Evolutionary conservation across 2,113 vertebrate genomes (phyloP), one percentile per base, ranked within the genome.

Genomic region (Hemiscyllium ocellatum): DNA sequence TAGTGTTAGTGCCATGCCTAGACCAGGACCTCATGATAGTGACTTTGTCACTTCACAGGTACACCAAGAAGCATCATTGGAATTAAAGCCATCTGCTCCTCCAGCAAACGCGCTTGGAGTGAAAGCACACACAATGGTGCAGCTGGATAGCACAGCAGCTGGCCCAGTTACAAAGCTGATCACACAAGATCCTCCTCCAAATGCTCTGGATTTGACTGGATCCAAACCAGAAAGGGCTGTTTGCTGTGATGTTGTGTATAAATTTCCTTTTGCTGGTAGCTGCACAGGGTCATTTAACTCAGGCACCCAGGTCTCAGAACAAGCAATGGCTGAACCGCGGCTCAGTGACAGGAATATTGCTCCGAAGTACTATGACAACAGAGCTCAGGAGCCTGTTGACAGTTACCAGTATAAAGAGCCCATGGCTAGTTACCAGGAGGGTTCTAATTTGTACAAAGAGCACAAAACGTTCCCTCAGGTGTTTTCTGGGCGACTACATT

Each of bases 181-280:
- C 96, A 99, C 98, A 96, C 97, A 97, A 96, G 98, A 99, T 91
- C 97, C 98, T 0, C 97, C 97, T 0, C 86, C 98, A 96, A 98
- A 98, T 0, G 98, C 99, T 50, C 97, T 99, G 97, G 99, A 99
- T 97, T 98, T 99, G 94, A 99, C 99, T 0, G 98, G 99, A 0
- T 97, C 99, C 95, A 98, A 99, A 97, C 96, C 98, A 0, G 99
- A 99, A 96, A 99, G 98, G 97, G 99, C 99, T 96, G 98, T 98
- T 91, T 99, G 99, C 97, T 99, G 99, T 76, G 99, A 99, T 94
- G 97, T 99, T 96, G 99, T 99, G 96, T 99, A 99, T 97, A 99
- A 99, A 97, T 98, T 99, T 96, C 99, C 99, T 95, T 99, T 99
- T 12, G 98, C 98, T 80, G 97, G 99, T 96, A 98, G 98, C 96